Evolutionary conservation across 2,888 invertebrate genomes (phyloP), one percentile per base, ranked within the genome.

Genomic region (Anoncus sp.): DNA sequence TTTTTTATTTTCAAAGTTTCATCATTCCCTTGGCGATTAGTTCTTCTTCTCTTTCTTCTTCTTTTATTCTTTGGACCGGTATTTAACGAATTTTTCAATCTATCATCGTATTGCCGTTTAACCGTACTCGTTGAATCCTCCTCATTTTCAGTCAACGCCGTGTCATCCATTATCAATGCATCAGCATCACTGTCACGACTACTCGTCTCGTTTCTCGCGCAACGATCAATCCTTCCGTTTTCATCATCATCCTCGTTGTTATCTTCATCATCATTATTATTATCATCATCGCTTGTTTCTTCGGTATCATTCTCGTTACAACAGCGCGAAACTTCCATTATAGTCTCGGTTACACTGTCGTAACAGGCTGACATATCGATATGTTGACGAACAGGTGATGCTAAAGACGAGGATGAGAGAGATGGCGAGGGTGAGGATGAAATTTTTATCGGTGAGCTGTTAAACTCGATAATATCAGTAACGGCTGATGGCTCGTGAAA

Each of bases 271-370:
- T n/a, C n/a, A 1, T 81, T 80, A 55, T 82, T 79, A 38, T 74
- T 45, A 6, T 71, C 71, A 24, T 84, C 83, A 14, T 80, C 84
- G 35, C 81, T 71, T 27, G 63, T 67, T 55, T 80, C 81, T 7
- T 80, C 79, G 7, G 7, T 31, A 62, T 38, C 74, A 53, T 77
- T 51, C 72, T 78, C 76, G 57, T 78, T 77, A 10, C 62, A 65
- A 69, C 73, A 82, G 65, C 81, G 82, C 0, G 87, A 89, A 57
- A 87, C 86, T 77, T 87, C 86, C 87, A 87, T 86, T 76, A 86
- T 88, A 10, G 87, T 87, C 82, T 87, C 87, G n/a, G 86, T 87
- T 9, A 87, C 85, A 65, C 85, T 90, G 82, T 85, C 88, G 65
- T 85, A 85, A 63, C 79, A 71, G 59, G 16, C 49, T 3, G 47